Base-by-base conservation (phyloP, 2,888 invertebrate genomes). In the Deroplatys truncata region DNA sequence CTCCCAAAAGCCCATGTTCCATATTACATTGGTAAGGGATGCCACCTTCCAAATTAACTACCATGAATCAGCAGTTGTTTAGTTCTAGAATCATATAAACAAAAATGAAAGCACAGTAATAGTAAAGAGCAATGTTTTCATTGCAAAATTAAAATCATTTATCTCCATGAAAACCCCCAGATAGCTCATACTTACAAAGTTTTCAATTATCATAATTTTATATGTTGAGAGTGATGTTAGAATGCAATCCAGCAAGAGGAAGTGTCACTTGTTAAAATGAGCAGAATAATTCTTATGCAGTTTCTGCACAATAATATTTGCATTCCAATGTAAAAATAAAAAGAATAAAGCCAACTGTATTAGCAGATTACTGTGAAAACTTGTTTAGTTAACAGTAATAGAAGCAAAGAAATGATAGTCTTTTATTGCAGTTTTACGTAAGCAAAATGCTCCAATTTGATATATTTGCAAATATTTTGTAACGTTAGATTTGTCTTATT, bases 401-500 rank as follows among this genome's bases (percentile, higher is more conserved):
- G 25, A 82, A 82, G 25, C 10, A 43, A 87, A 82, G 29, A 29
- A 86, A 87, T 82, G 28, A 87, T 89, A 89, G 89, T 87, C 43
- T 89, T 89, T 87, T 87, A 88, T 90, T 89, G 89, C 90, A 90
- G 56, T 88, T 90, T 90, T 90, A 88, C 82, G 85, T 90, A 86
- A 84, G 56, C 43, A 90, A 82, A 89, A 88, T 82, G 84, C 85
- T 85, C 84, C 90, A 83, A 72, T 90, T 90, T 90, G 89, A 90
- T 90, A 90, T 84, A 90, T 89, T 90, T 90, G 90, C 90, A 90
- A 88, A 88, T 90, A 90, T 90, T 90, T 90, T 90, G 89, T 90
- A 90, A 84, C 82, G 82, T 86, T 90, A 89, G 87, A 87, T 85
- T 88, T 90, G 89, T 90, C 86, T 86, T 86, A 89, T 88, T 89